Conservation (phyloP, 2,797 vertebrate species). For the Xenops minutus region DNA sequence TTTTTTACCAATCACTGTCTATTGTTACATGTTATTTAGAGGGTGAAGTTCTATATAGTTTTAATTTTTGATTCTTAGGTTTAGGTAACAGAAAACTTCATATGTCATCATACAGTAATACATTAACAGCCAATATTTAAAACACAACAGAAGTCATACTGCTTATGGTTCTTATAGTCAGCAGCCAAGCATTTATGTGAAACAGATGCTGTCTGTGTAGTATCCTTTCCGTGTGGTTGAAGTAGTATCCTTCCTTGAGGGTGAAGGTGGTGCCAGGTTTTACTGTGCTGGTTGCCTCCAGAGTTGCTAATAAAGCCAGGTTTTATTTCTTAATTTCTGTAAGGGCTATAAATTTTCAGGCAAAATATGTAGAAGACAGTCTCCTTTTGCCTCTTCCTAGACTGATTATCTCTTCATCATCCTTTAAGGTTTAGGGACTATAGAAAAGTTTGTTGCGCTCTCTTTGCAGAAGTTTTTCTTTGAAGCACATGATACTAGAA, state of each 20-base stretch:
- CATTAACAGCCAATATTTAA: background rate
- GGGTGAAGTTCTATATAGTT: background rate
- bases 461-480: background rate
- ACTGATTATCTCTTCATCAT: background rate
- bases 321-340: conserved; percentile 25
- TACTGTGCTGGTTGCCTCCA: background rate
- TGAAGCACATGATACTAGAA: background rate
- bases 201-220: conserved; percentile 54
- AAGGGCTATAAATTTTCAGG: background rate
- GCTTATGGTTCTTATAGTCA: conserved; percentile 23
- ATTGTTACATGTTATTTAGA: background rate
- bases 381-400: background rate
- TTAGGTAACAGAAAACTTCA: background rate
- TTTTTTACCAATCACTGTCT: background rate
- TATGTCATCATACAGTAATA: background rate
- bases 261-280: conserved; percentile 19
- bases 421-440: background rate
- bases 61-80: background rate
- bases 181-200: conserved; percentile 54
- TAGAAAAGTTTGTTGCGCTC: background rate
- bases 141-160: background rate
- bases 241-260: background rate
- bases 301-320: background rate
- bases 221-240: conserved; percentile 36
- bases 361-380: background rate